Evolutionary conservation across 2,797 vertebrate genomes (phyloP).

Genomic region (Eulemur mongoz): DNA sequence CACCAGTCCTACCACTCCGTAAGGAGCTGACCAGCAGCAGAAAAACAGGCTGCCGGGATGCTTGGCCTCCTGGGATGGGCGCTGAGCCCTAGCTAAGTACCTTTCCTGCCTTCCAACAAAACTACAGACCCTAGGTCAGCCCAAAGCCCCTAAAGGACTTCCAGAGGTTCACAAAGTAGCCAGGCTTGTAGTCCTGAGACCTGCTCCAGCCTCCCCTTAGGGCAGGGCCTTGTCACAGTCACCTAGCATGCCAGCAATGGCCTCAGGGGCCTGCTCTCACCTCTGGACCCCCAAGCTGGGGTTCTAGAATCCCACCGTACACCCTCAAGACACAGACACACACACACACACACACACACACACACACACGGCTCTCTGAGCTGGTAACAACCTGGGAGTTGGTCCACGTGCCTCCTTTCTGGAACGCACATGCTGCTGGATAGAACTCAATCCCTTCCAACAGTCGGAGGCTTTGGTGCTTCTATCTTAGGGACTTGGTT

Average conservation of each 20-base stretch:
- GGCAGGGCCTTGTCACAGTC: not conserved
- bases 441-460: not conserved
- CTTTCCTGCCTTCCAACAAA: slow-evolving; percentile 28
- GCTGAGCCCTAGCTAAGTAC: not conserved
- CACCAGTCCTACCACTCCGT: not conserved
- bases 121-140: not conserved
- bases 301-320: not conserved
- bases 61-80: not conserved
- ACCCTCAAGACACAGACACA: too few relatives aligned
- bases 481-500: not conserved
- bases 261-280: not conserved
- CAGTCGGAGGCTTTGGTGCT: not conserved
- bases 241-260: not conserved
- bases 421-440: not conserved
- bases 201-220: not conserved
- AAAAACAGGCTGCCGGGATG: not conserved
- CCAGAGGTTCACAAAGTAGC: not conserved
- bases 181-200: not conserved
- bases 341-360: too few relatives aligned
- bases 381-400: not conserved
- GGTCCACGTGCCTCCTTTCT: not conserved
- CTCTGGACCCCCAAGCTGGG: not conserved
- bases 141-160: not conserved
- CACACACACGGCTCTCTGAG: not conserved
- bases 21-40: not conserved